phyloP scores from a whole-genome alignment of 2,113 vertebrate genomes.

The Phalacrocorax pelagicus region DNA sequence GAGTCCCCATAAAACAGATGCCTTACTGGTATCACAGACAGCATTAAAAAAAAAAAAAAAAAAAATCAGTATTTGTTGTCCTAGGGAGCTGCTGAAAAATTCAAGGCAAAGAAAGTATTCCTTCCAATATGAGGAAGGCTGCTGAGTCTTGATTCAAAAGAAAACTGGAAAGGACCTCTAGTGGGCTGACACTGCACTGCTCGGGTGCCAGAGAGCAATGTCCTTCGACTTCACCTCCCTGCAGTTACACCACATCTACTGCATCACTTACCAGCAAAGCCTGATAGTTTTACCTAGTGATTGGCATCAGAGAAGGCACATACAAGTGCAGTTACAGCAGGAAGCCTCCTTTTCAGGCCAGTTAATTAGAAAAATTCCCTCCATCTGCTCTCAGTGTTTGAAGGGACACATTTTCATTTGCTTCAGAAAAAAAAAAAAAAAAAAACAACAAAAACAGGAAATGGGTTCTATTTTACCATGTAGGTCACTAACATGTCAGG shows the following conservation, averaged over 20 bases:
- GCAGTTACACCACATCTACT: background rate
- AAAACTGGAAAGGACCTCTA: constrained; percentile 42
- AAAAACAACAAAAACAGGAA: background rate
- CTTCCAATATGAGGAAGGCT: background rate
- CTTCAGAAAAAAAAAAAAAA: background rate
- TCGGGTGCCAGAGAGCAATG: background rate
- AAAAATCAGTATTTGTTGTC: background rate
- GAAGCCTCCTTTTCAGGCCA: background rate
- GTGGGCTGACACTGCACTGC: background rate
- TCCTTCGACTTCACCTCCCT: background rate
- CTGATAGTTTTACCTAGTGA: background rate
- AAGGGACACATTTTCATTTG: background rate
- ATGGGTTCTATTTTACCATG: background rate
- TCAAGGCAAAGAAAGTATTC: background rate
- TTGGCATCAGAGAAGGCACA: background rate
- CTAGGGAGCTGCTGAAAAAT: background rate
- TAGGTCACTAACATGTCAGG: background rate
- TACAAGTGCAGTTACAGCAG: background rate
- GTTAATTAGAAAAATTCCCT: background rate
- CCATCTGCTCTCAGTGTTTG: accelerated
- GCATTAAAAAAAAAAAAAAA: background rate
- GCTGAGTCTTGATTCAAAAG: background rate
- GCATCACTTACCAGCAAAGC: background rate
- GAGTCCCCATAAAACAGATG: background rate
- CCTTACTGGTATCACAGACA: background rate